Conservation (phyloP, 2,888 invertebrate genomes). For the Stratiomys singularior region DNA sequence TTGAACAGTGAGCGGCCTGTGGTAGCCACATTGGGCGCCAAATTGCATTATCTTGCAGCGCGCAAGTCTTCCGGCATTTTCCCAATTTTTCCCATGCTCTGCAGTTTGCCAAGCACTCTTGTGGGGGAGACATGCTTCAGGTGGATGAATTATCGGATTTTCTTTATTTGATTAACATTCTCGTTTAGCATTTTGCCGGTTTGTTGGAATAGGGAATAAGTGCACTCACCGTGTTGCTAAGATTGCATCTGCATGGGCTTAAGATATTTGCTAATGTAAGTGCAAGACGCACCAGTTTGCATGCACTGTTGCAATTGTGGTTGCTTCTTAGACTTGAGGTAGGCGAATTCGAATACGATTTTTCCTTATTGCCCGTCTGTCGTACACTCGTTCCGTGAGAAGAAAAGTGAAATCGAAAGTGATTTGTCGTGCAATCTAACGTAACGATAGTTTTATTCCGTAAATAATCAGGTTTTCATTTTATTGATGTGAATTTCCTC, state of each 20-base stretch:
- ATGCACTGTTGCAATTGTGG: conserved; percentile 24
- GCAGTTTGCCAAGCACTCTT: neutral
- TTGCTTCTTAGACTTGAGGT: conserved; percentile 9
- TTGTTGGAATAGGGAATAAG: conserved; percentile 21
- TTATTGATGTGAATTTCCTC: conserved; percentile 7
- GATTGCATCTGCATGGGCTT: neutral
- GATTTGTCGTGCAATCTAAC: conserved; percentile 36
- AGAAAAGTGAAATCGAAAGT: conserved; percentile 45
- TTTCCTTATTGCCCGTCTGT: conserved; percentile 3
- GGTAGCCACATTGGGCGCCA: neutral
- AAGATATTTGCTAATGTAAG: neutral
- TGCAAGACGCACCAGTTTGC: conserved; percentile 18
- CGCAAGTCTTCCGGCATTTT: neutral
- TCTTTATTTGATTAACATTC: conserved; percentile 6
- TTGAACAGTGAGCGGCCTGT: neutral
- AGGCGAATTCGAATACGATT: conserved; percentile 10
- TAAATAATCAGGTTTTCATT: neutral
- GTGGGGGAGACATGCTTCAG: neutral
- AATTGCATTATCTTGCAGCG: neutral
- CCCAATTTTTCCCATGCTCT: neutral
- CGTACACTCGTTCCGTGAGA: conserved; percentile 13
- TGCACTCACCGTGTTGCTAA: neutral
- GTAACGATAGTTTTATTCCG: conserved; percentile 31
- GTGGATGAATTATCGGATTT: conserved; percentile 13
- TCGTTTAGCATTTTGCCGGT: conserved; percentile 37